Conservation (phyloP, 1,140 invertebrate genomes). For the Archivesica marissinica region DNA sequence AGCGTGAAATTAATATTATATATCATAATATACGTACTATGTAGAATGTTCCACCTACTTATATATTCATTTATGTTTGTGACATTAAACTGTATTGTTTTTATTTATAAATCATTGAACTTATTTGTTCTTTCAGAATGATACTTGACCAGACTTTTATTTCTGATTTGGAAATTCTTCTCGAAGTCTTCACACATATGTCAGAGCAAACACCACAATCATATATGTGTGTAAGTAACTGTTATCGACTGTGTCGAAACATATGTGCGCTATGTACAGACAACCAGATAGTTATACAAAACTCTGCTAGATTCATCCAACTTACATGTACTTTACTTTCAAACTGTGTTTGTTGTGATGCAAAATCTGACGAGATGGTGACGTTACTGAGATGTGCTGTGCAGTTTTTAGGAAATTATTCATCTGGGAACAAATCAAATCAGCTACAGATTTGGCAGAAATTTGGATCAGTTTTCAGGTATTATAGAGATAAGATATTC, state of each 20-base stretch:
- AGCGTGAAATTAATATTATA: too few species aligned
- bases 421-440: constrained; percentile 36
- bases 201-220: not conserved
- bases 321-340: not conserved
- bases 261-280: constrained; percentile 20
- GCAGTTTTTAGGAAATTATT: constrained; percentile 53
- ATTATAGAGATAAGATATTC: not conserved
- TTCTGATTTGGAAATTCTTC: not conserved
- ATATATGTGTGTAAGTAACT: constrained; percentile 28
- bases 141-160: not conserved
- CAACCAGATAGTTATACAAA: constrained; percentile 14
- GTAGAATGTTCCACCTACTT: too few species aligned
- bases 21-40: too few species aligned
- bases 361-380: constrained; percentile 9
- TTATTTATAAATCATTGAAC: too few species aligned
- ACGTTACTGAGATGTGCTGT: constrained; percentile 40
- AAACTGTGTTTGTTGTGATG: not conserved
- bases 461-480: constrained; percentile 30
- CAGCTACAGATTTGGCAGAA: constrained; percentile 6
- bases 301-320: constrained; percentile 16
- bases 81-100: too few species aligned
- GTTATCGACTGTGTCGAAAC: constrained; percentile 48
- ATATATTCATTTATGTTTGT: too few species aligned
- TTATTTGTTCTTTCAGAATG: not conserved
- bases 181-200: not conserved